A percentile compares a stretch with the other conserved stretches of the same genome.
These are phyloP conservation scores for Eretmochelys imbricata DNA, from an alignment of 2,113 vertebrate genomes.

Conservation along the genomic window DNA sequence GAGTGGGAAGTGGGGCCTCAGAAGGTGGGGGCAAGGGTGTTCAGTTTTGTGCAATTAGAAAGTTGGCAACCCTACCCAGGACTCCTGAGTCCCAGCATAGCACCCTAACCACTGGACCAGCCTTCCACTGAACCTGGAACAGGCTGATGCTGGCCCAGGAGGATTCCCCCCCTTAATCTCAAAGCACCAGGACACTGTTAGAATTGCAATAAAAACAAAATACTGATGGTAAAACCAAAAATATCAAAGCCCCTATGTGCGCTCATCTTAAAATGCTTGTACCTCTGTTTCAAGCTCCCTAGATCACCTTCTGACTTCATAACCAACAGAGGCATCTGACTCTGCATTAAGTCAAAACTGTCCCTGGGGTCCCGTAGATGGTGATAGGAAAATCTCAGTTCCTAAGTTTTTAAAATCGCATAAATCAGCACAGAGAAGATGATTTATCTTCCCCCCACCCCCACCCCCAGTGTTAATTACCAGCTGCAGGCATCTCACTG, in stretches of 20 bases:
- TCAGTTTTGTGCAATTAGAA: too few species aligned
- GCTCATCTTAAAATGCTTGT: background rate
- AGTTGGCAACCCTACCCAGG: background rate
- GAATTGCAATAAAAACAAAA: background rate
- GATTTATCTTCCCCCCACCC: background rate
- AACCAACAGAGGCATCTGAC: background rate
- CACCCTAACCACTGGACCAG: background rate
- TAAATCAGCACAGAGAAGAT: slow-evolving; percentile 45
- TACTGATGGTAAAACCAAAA: background rate
- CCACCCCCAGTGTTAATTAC: slow-evolving; percentile 26
- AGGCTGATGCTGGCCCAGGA: rapidly evolving
- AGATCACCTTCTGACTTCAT: slow-evolving; percentile 45
- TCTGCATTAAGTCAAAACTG: slow-evolving; percentile 42
- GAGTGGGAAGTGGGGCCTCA: too few species aligned
- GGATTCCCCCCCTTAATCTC: background rate
- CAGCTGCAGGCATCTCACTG: background rate
- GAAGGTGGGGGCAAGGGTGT: too few species aligned
- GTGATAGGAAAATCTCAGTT: slow-evolving; percentile 48
- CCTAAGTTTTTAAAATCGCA: slow-evolving; percentile 19
- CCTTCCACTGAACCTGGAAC: background rate
- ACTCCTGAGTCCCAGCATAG: too few species aligned
- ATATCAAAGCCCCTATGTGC: rapidly evolving
- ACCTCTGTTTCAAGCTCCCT: background rate
- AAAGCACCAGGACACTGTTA: rapidly evolving
- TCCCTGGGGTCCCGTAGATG: slow-evolving; percentile 43